These are phyloP conservation scores for Metellina segmentata DNA, from an alignment of 2,888 invertebrate genomes.

Conservation along the genomic window DNA sequence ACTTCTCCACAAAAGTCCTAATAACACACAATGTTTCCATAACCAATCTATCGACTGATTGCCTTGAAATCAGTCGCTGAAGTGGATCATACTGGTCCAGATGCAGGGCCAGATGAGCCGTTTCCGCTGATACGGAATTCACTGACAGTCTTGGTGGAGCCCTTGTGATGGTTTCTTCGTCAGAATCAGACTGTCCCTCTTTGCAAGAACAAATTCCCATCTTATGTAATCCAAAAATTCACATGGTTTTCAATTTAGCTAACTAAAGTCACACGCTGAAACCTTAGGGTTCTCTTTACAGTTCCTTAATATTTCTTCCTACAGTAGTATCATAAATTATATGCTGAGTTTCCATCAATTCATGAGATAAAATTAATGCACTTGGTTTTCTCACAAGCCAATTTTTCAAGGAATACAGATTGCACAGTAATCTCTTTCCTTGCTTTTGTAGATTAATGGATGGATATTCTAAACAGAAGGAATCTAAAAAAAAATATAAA, in stretches of 20 bases:
- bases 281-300: not conserved
- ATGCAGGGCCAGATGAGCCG: conserved; percentile 23
- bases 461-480: too few species aligned
- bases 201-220: conserved; percentile 77
- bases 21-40: conserved; percentile 90
- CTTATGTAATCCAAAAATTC: conserved; percentile 14
- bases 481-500: too few species aligned
- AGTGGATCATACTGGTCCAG: conserved; percentile 61
- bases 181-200: conserved; percentile 73
- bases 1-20: conserved; percentile 92
- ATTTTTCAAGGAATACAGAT: too few species aligned
- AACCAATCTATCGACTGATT: conserved; percentile 87
- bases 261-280: not conserved
- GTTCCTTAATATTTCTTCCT: not conserved
- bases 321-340: not conserved
- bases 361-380: not conserved
- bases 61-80: conserved; percentile 59
- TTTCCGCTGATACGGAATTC: conserved; percentile 62
- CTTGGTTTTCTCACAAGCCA: too few species aligned
- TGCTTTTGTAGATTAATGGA: too few species aligned
- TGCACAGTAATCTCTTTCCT: too few species aligned
- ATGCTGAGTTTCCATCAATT: conserved; percentile 24
- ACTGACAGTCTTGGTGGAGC: conserved; percentile 56
- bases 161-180: conserved; percentile 62
- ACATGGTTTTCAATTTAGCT: conserved; percentile 35